phyloP scores from a whole-genome alignment of 2,888 invertebrate species.

The Brassicogethes aeneus region DNA sequence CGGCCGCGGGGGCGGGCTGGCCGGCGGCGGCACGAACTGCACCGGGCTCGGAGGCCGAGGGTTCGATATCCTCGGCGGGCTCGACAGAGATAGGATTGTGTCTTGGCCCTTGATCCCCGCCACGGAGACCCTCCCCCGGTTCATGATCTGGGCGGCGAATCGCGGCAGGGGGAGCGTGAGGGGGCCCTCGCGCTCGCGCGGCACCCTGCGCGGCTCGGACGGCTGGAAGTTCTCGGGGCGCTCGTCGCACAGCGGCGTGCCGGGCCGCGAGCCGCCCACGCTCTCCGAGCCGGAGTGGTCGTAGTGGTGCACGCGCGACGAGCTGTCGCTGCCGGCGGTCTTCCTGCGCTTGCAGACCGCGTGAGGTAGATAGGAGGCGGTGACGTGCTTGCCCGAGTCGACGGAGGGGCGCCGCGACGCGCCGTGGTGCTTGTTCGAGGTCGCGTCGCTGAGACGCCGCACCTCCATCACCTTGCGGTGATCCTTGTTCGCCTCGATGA shows the following conservation, averaged over 20 bases:
- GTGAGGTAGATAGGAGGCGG: conserved; percentile 36
- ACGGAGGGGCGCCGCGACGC: conserved; percentile 44
- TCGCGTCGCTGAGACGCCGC: conserved; percentile 44
- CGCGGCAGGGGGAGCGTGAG: conserved; percentile 80
- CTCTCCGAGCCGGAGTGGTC: conserved; percentile 52
- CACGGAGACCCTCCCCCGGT: conserved; percentile 33
- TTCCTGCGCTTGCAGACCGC: conserved; percentile 48
- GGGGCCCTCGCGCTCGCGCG: conserved; percentile 52
- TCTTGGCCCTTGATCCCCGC: conserved; percentile 40
- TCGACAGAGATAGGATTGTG: conserved; percentile 32
- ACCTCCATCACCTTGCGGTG: conserved; percentile 44
- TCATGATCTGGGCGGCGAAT: conserved; percentile 57
- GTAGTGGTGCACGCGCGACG: conserved; percentile 40
- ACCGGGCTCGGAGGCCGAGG: conserved; percentile 36
- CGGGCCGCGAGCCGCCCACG: conserved; percentile 67
- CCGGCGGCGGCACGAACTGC: conserved; percentile 46
- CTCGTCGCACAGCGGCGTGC: conserved; percentile 79
- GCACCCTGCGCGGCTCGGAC: conserved; percentile 60
- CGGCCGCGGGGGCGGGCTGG: conserved; percentile 58
- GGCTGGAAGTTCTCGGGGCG: conserved; percentile 64
- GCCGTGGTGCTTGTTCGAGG: conserved; percentile 37
- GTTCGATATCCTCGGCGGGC: conserved; percentile 41
- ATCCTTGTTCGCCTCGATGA: conserved; percentile 39
- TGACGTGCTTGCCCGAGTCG: conserved; percentile 35
- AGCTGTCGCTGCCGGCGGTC: conserved; percentile 38